Conservation (phyloP, 2,888 invertebrate genomes). For the Torymus texanus region DNA sequence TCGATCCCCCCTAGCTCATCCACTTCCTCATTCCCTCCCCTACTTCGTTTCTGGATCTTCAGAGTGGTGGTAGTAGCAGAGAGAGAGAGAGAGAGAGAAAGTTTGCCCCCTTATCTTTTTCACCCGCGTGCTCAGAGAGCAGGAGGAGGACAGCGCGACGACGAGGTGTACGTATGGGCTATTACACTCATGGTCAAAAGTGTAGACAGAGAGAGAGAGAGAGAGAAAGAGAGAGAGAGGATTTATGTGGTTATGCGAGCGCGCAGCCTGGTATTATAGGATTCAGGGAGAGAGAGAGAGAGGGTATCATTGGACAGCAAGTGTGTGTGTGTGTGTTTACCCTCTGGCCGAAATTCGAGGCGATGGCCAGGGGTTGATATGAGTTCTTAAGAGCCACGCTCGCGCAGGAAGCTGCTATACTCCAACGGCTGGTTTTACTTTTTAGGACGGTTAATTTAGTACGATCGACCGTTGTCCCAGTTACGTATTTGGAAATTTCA, state of each 20-base stretch:
- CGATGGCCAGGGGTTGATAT: too few relatives aligned
- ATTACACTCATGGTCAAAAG: constrained; percentile 18
- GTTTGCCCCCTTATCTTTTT: constrained; percentile 28
- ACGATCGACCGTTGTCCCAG: too few relatives aligned
- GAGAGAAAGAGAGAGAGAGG: background rate
- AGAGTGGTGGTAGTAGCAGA: too few relatives aligned
- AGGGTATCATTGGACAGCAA: constrained; percentile 24
- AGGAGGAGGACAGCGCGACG: constrained; percentile 18
- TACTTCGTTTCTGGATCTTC: background rate
- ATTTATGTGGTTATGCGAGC: constrained; percentile 41
- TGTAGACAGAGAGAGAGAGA: background rate
- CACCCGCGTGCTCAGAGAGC: constrained; percentile 45
- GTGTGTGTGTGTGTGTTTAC: constrained; percentile 4
- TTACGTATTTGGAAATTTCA: too few relatives aligned
- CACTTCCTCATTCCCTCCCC: constrained; percentile 48
- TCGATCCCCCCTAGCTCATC: constrained; percentile 56
- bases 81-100: too few relatives aligned
- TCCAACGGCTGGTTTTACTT: too few relatives aligned
- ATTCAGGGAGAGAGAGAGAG: background rate
- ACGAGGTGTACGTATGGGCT: constrained; percentile 4
- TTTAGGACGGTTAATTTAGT: too few relatives aligned
- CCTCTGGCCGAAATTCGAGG: background rate
- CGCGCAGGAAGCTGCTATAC: too few relatives aligned
- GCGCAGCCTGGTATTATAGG: background rate
- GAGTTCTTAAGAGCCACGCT: too few relatives aligned